A percentile compares a stretch with the other conserved stretches of the same genome.
phyloP scores from a whole-genome alignment of 2,888 invertebrate species.

The Spisula subtruncata region DNA sequence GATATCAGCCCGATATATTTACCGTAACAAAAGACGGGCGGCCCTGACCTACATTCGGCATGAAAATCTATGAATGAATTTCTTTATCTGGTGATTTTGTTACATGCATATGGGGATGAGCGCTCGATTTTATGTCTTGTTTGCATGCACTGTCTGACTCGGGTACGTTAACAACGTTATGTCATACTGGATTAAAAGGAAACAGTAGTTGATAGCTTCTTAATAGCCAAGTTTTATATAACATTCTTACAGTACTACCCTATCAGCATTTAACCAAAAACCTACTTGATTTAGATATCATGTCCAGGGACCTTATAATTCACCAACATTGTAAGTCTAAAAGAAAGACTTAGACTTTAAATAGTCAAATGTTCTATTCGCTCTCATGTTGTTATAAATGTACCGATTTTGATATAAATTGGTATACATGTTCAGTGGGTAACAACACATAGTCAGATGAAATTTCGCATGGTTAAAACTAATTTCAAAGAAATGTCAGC shows the following conservation, averaged over 20 bases:
- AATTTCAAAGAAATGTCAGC: too few species aligned
- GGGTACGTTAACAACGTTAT: neutral
- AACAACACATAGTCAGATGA: too few species aligned
- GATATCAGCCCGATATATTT: neutral
- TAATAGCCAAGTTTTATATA: constrained; percentile 34
- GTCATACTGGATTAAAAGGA: constrained; percentile 30
- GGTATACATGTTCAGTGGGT: too few species aligned
- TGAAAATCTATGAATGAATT: constrained; percentile 28
- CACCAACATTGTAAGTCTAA: too few species aligned
- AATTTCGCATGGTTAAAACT: too few species aligned
- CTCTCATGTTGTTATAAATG: too few species aligned
- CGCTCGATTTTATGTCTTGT: constrained; percentile 25
- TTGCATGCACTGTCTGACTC: constrained; percentile 42
- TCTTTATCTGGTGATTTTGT: neutral
- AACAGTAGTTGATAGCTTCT: constrained; percentile 41
- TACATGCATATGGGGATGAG: neutral
- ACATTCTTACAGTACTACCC: neutral
- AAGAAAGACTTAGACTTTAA: too few species aligned
- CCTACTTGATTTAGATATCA: too few species aligned
- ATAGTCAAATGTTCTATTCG: too few species aligned
- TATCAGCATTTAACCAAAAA: neutral
- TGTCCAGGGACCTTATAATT: too few species aligned
- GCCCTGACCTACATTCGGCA: constrained; percentile 18
- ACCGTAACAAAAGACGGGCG: neutral
- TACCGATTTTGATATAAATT: too few species aligned